Evolutionary conservation across 2,888 invertebrate genomes (phyloP).

Genomic region (Strigamia crassipes): DNA sequence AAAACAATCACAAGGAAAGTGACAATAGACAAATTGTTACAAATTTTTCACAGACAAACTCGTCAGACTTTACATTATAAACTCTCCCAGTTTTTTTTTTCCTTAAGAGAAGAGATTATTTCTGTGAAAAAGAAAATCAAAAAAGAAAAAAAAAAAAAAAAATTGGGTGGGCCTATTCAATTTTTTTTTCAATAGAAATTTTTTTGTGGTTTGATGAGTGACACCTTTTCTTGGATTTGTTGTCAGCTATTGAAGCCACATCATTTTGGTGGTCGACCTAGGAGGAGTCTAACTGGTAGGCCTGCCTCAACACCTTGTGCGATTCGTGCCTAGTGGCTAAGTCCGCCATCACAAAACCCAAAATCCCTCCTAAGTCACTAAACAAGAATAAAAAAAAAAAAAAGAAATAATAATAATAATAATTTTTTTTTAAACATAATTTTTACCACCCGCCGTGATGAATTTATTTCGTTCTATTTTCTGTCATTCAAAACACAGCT

Average conservation of each 20-base stretch:
- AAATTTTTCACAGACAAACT: no score
- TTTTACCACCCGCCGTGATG: not conserved
- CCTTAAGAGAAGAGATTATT: no score
- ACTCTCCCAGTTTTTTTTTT: no score
- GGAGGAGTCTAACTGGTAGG: constrained; percentile 5
- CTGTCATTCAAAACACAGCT: not conserved
- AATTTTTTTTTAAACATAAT: not conserved
- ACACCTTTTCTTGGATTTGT: not conserved
- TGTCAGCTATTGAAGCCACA: constrained; percentile 27
- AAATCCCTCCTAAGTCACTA: not conserved
- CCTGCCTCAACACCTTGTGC: constrained; percentile 13
- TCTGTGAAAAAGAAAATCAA: no score
- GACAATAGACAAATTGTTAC: no score
- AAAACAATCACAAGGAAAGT: no score
- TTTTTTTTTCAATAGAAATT: not conserved
- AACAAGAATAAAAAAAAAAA: not conserved
- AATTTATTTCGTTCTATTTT: not conserved
- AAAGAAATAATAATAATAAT: not conserved
- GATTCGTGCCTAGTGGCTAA: not conserved
- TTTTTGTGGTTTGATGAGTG: constrained; percentile 18
- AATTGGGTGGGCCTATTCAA: not conserved
- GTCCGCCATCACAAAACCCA: not conserved
- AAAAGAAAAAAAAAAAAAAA: not conserved
- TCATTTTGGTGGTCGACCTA: constrained; percentile 21
- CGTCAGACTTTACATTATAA: no score